Evolutionary conservation across 2,888 invertebrate genomes (phyloP).

Genomic region (Philopedon plagiatum): DNA sequence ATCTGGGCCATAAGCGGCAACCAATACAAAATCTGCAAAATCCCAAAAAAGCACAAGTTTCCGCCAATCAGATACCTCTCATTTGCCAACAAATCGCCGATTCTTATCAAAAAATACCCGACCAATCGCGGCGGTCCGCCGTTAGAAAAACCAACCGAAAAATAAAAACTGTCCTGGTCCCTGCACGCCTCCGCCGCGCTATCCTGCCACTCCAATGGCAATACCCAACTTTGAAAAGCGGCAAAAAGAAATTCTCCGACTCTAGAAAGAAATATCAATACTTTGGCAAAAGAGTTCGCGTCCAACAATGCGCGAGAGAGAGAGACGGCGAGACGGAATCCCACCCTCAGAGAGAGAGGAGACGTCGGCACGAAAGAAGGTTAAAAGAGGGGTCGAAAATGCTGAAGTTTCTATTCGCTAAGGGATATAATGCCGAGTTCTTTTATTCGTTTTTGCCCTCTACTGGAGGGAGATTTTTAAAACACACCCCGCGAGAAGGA

Average conservation of each 20-base stretch:
- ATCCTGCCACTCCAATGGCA: constrained; percentile 29
- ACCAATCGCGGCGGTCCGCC: constrained; percentile 25
- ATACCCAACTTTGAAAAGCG: constrained; percentile 26
- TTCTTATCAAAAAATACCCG: constrained; percentile 29
- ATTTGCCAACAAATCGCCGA: constrained; percentile 33
- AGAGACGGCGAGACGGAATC: constrained; percentile 9
- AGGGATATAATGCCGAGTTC: constrained; percentile 56
- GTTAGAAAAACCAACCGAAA: constrained; percentile 29
- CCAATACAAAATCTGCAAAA: constrained; percentile 7
- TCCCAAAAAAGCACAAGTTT: background rate
- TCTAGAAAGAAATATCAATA: constrained; percentile 50
- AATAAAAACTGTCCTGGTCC: constrained; percentile 23
- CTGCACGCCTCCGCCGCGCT: constrained; percentile 7
- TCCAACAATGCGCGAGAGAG: constrained; percentile 18
- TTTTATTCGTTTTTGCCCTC: constrained; percentile 58
- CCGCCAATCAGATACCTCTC: constrained; percentile 1
- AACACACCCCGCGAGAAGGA: constrained; percentile 55
- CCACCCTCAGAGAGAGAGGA: constrained; percentile 29
- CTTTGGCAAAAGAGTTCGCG: constrained; percentile 27
- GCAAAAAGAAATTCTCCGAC: constrained; percentile 43
- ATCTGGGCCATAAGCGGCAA: background rate
- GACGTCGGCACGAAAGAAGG: constrained; percentile 42
- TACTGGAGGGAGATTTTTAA: constrained; percentile 56
- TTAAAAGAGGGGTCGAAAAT: constrained; percentile 57
- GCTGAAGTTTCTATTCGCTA: constrained; percentile 60